Conservation (phyloP, 2,113 vertebrate genomes). For the Atherinomorus stipes region DNA sequence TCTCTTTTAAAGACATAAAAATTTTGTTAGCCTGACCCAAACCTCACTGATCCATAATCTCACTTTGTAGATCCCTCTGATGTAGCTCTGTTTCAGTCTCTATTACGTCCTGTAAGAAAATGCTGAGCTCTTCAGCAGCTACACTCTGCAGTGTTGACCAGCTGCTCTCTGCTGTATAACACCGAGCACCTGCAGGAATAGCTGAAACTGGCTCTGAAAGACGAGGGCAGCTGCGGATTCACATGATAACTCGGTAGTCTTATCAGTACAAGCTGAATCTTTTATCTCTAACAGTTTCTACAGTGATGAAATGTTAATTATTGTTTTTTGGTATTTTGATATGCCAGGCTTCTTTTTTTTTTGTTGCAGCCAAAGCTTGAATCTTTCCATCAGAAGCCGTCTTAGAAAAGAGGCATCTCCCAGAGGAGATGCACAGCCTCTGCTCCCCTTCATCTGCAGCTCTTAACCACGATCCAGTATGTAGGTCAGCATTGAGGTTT, state of each 20-base stretch:
- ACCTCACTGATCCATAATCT: too few species aligned
- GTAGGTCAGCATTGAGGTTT: conserved; percentile 57
- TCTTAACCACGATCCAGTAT: conserved; percentile 43
- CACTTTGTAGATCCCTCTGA: too few species aligned
- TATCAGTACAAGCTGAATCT: neutral
- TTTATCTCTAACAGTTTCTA: neutral
- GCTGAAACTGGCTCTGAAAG: neutral
- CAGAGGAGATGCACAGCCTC: neutral
- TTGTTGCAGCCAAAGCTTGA: too few species aligned
- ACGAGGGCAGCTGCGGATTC: too few species aligned
- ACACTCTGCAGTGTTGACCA: too few species aligned
- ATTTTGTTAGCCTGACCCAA: too few species aligned
- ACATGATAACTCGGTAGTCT: neutral
- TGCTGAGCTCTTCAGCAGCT: too few species aligned
- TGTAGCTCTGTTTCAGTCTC: too few species aligned
- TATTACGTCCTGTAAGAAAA: too few species aligned
- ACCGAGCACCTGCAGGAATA: neutral
- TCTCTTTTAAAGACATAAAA: too few species aligned
- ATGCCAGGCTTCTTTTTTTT: too few species aligned
- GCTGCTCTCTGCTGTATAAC: neutral
- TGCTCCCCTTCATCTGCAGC: conserved; percentile 28
- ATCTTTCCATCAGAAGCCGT: neutral
- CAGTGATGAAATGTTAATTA: too few species aligned
- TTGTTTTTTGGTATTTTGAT: neutral
- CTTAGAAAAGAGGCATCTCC: conserved; percentile 6